Conservation (phyloP, 2,888 invertebrate species). For the Mantis religiosa region DNA sequence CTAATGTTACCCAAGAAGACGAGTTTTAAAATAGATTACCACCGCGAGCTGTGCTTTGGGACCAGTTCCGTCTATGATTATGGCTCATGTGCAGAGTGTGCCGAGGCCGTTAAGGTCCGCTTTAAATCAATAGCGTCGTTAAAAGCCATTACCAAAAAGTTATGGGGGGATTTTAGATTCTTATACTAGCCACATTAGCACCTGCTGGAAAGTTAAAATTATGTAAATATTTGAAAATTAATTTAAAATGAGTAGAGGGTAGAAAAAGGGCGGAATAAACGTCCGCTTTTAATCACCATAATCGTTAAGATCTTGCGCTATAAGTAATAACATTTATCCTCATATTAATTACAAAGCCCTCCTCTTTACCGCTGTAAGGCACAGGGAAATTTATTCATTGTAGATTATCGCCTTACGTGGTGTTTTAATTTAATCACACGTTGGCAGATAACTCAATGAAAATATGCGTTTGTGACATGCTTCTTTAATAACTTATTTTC, state of each 20-base stretch:
- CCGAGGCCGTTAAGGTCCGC: background rate
- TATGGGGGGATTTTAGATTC: background rate
- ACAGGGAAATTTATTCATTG: background rate
- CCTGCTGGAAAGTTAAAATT: background rate
- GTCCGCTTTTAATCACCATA: background rate
- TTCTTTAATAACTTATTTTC: background rate
- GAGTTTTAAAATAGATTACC: background rate
- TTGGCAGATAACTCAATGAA: background rate
- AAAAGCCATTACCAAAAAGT: background rate
- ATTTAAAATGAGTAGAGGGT: slow-evolving; percentile 3
- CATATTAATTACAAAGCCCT: background rate
- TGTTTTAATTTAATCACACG: background rate
- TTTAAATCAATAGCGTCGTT: background rate
- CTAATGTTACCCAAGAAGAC: background rate
- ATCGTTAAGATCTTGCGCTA: background rate
- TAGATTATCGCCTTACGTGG: background rate
- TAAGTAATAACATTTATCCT: background rate
- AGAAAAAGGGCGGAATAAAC: background rate
- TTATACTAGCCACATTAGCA: background rate
- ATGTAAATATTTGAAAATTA: slow-evolving; percentile 6
- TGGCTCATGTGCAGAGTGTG: background rate
- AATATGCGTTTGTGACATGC: background rate
- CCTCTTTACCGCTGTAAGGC: background rate
- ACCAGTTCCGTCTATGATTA: background rate
- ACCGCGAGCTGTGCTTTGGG: background rate